These are phyloP conservation scores for Nematostella vectensis DNA, from an alignment of 92 coral and sea anemone genomes.

Conservation along the genomic window DNA sequence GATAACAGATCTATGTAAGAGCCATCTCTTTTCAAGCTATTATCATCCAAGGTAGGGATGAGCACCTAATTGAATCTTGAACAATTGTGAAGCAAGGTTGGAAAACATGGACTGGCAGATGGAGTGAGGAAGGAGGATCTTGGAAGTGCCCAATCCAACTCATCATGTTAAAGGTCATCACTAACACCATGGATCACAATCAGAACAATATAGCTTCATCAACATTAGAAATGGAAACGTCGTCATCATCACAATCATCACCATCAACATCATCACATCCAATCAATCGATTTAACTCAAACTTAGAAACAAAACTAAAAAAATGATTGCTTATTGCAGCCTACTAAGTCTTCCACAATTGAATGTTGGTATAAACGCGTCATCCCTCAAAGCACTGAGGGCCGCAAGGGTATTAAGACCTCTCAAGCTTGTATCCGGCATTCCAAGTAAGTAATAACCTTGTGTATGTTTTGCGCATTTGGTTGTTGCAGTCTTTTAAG, in stretches of 20 bases:
- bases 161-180: too few species aligned
- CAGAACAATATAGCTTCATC: neutral
- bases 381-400: conserved; percentile 69
- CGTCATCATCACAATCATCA: conserved; percentile 2
- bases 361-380: conserved; percentile 29
- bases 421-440: conserved; percentile 82
- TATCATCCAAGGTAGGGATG: too few species aligned
- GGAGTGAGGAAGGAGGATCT: too few species aligned
- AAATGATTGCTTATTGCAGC: conserved; percentile 54
- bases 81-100: too few species aligned
- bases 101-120: too few species aligned
- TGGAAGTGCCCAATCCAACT: too few species aligned
- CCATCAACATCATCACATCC: neutral
- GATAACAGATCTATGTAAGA: too few species aligned
- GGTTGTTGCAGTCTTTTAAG: conserved; percentile 78
- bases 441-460: conserved; percentile 69
- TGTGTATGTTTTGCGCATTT: conserved; percentile 20
- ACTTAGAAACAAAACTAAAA: conserved; percentile 17
- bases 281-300: neutral
- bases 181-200: too few species aligned
- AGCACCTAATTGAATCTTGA: too few species aligned
- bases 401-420: conserved; percentile 61
- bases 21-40: too few species aligned
- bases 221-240: neutral
- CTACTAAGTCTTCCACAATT: conserved; percentile 69